Evolutionary conservation across 2,888 invertebrate species (phyloP).

Genomic region (Linyphia triangularis): DNA sequence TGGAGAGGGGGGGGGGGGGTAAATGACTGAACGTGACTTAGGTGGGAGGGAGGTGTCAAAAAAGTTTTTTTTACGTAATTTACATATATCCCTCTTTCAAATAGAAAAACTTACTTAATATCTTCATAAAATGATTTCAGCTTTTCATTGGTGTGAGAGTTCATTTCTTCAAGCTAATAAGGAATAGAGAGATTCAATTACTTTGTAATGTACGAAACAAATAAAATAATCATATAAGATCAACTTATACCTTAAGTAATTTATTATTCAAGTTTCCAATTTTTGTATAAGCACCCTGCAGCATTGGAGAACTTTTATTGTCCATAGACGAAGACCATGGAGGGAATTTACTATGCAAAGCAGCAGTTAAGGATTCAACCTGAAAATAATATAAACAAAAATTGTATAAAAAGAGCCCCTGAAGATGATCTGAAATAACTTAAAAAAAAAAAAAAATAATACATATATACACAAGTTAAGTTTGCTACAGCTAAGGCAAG

Average conservation of each 20-base stretch:
- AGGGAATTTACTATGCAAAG: too few relatives aligned
- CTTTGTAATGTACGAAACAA: not conserved
- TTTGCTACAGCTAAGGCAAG: too few relatives aligned
- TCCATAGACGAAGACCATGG: not conserved
- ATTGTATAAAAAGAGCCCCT: too few relatives aligned
- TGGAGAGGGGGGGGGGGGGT: too few relatives aligned
- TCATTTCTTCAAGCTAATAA: constrained; percentile 24
- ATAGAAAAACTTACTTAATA: constrained; percentile 9
- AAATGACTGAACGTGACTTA: too few relatives aligned
- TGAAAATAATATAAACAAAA: constrained; percentile 12
- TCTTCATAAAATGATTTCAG: not conserved
- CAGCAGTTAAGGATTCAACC: constrained; percentile 10
- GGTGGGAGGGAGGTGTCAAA: too few relatives aligned
- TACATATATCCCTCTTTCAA: too few relatives aligned
- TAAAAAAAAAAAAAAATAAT: not conserved
- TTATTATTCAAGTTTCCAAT: not conserved
- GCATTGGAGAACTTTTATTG: not conserved
- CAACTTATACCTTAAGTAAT: not conserved
- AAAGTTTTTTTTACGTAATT: too few relatives aligned
- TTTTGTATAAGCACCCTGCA: not conserved
- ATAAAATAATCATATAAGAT: not conserved
- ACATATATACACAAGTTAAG: not conserved
- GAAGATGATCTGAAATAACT: too few relatives aligned
- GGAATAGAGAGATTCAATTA: not conserved
- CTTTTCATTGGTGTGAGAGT: not conserved